Base-by-base conservation (phyloP, 2,888 invertebrate genomes). In the Morpho helenor region DNA sequence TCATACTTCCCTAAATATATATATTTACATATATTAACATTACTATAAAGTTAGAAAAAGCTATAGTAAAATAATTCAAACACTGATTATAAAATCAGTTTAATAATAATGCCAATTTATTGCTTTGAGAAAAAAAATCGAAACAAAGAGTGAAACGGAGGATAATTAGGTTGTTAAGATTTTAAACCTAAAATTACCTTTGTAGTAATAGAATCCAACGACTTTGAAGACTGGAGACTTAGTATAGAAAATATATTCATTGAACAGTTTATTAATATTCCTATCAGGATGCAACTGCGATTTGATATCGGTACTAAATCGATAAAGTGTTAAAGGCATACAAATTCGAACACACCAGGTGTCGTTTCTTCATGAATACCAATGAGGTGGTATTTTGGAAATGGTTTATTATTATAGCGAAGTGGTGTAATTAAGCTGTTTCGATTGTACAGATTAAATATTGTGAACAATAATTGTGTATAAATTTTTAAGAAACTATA, bases 271-370 rank as follows among this genome's bases (percentile, higher is more conserved):
- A 55, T 55, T 55, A 44, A 49, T 55, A 55, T 55, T 55, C 55
- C 49, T 49, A 44, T 43, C 55, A 55, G 55, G 55, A 49, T 39
- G 55, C 49, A 76, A 84, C 75, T 80, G 87, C 85, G 84, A 82
- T 87, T 87, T 84, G 85, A 87, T 88, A 87, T 87, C 84, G 76
- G 84, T 73, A 78, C 79, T 82, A 85, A 85, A 87, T 86, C 87
- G 83, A 77, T 72, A 68, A 64, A 72, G 67, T 76, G 77, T 67
- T 72, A 71, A 70, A 66, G 69, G 85, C 80, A 87, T 86, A 85
- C 80, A 71, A 83, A 86, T 66, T 64, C 64, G 75, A 70, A 77
- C 75, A 76, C 77, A 80, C 77, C 68, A 71, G 72, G 75, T 67
- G 77, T 61, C 57, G 63, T 56, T 61, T 57, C 49, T 55, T 63